Evolutionary conservation across 2,797 vertebrate species (phyloP).

Genomic region (Gobionotothen gibberifrons): DNA sequence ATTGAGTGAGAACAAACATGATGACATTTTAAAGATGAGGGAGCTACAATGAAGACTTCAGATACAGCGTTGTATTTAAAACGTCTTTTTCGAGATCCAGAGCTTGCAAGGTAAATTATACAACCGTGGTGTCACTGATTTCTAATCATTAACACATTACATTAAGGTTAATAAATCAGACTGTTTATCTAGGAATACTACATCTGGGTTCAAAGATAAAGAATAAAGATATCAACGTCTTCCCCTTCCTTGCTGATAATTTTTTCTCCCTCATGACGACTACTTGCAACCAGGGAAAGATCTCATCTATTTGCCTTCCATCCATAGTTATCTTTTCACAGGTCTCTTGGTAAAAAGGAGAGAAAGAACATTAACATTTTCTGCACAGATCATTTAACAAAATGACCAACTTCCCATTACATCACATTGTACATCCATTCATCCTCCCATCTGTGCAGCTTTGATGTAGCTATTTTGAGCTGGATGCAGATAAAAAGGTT

Average conservation of each 20-base stretch:
- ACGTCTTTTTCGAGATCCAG: constrained; percentile 5
- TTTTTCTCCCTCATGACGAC: constrained; percentile 18
- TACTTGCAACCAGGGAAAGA: constrained; percentile 23
- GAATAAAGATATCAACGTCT: constrained; percentile 3
- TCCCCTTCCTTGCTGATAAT: constrained; percentile 39
- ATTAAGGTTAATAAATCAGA: background rate
- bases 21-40: constrained; percentile 23
- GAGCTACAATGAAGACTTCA: constrained; percentile 14
- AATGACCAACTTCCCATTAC: background rate
- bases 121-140: background rate
- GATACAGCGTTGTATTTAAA: constrained; percentile 6
- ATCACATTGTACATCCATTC: constrained; percentile 2
- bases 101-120: background rate
- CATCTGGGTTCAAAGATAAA: constrained; percentile 14
- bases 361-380: background rate
- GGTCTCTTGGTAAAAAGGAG: background rate
- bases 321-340: too few relatives aligned
- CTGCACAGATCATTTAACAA: background rate
- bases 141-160: background rate
- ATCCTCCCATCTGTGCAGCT: constrained; percentile 23
- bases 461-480: constrained; percentile 64
- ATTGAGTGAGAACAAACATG: constrained; percentile 52
- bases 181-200: constrained; percentile 19
- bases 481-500: constrained; percentile 68
- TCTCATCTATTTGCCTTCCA: constrained; percentile 8